A percentile compares a stretch with the other conserved stretches of the same genome.
Conservation (phyloP, 2,797 vertebrate genomes). For the Geotrypetes seraphini region DNA sequence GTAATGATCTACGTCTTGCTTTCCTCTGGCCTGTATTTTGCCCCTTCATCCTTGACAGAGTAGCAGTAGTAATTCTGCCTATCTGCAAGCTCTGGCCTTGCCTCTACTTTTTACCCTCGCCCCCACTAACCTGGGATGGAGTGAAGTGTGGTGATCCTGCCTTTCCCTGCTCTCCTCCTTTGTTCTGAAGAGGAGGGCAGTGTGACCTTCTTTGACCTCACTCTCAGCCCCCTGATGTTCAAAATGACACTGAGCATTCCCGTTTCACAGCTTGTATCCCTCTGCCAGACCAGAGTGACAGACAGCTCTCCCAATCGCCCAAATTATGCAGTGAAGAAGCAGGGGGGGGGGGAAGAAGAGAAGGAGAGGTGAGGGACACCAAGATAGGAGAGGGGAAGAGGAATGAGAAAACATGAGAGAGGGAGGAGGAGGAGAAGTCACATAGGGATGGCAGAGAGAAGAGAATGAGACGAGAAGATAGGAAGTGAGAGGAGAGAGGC, state of each 20-base stretch:
- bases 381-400: neutral
- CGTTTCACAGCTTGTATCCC: conserved; percentile 34
- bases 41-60: neutral
- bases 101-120: conserved; percentile 2
- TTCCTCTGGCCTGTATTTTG: no score
- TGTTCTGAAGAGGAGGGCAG: conserved; percentile 20
- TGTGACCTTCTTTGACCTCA: conserved; percentile 46
- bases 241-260: conserved; percentile 25
- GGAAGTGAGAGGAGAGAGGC: conserved; percentile 1
- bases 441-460: conserved; percentile 6
- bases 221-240: conserved; percentile 42
- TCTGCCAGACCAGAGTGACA: conserved; percentile 55
- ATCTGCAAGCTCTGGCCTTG: conserved; percentile 27
- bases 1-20: no score
- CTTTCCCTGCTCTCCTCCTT: conserved; percentile 28
- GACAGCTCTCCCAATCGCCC: conserved; percentile 88
- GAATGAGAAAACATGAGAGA: neutral
- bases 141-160: no score
- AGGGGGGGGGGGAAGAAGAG: neutral
- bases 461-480: conserved; percentile 1
- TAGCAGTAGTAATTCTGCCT: conserved; percentile 16
- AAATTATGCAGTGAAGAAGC: conserved; percentile 61
- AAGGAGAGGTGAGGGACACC: neutral
- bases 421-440: neutral
- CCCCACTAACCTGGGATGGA: neutral